phyloP scores from a whole-genome alignment of 92 coral and sea anemone genomes.

The Umimayanthus chanpuru region DNA sequence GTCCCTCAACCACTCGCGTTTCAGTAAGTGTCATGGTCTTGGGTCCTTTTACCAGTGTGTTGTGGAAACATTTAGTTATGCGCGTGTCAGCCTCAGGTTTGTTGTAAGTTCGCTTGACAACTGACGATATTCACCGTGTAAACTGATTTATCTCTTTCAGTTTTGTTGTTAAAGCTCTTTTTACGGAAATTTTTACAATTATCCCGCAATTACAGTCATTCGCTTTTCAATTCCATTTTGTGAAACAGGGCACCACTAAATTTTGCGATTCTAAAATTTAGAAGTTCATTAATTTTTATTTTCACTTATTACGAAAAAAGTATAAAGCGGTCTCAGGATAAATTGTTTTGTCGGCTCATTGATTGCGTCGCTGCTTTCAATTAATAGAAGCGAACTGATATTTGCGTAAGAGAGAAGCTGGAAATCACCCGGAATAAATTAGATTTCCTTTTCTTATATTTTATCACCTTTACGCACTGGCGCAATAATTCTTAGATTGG shows the following conservation, averaged over 20 bases:
- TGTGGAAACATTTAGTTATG: background rate
- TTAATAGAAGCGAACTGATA: no score
- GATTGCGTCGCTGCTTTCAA: no score
- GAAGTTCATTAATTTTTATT: background rate
- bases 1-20: slow-evolving; percentile 83
- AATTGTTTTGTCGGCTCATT: no score
- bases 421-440: no score
- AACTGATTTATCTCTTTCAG: background rate
- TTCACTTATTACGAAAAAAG: no score
- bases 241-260: background rate
- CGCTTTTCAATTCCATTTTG: background rate
- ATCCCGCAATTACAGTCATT: background rate
- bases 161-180: background rate
- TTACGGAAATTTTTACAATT: no score
- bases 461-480: no score
- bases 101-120: background rate
- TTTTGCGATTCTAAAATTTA: background rate
- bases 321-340: background rate
- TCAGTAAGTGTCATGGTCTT: slow-evolving; percentile 56
- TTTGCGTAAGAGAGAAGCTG: no score
- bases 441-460: no score
- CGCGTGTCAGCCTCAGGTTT: background rate
- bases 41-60: no score
- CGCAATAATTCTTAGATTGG: no score
- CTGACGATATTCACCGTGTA: no score